These are phyloP conservation scores for Campoletis sonorensis DNA, from an alignment of 1,140 invertebrate species.

Conservation along the genomic window DNA sequence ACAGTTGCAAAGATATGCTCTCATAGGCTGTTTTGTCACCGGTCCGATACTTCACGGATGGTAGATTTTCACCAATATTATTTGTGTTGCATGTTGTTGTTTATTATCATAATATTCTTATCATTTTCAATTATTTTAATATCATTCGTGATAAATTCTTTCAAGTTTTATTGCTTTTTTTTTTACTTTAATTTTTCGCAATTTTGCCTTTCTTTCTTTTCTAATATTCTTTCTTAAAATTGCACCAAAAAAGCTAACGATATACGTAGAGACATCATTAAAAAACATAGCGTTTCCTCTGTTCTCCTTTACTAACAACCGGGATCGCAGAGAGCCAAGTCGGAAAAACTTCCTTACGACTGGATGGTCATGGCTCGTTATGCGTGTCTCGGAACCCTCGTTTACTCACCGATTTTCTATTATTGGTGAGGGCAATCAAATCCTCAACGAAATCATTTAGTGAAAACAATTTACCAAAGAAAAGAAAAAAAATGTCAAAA, in stretches of 20 bases:
- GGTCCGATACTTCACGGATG: slow-evolving; percentile 69
- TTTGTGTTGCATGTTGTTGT: neutral
- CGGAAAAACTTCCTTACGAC: slow-evolving; percentile 16
- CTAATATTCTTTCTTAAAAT: too few species aligned
- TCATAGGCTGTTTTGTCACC: slow-evolving; percentile 67
- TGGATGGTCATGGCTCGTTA: slow-evolving; percentile 39
- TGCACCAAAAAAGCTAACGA: too few species aligned
- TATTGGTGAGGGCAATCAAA: slow-evolving; percentile 54
- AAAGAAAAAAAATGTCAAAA: neutral
- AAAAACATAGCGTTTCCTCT: neutral
- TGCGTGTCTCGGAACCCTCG: slow-evolving; percentile 20
- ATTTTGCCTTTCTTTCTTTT: too few species aligned
- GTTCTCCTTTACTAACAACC: neutral
- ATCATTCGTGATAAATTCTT: neutral
- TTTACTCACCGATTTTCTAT: slow-evolving; percentile 53
- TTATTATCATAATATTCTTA: too few species aligned
- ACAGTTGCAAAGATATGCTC: slow-evolving; percentile 67
- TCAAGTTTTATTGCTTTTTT: neutral
- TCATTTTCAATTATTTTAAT: neutral
- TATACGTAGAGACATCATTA: neutral
- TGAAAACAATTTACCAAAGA: slow-evolving; percentile 9
- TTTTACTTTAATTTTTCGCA: too few species aligned
- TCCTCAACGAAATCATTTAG: slow-evolving; percentile 14
- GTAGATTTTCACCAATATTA: slow-evolving; percentile 53
- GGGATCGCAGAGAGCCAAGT: slow-evolving; percentile 32